These are phyloP conservation scores for Echeneis naucrates DNA, from an alignment of 2,797 vertebrate species.

Conservation along the genomic window DNA sequence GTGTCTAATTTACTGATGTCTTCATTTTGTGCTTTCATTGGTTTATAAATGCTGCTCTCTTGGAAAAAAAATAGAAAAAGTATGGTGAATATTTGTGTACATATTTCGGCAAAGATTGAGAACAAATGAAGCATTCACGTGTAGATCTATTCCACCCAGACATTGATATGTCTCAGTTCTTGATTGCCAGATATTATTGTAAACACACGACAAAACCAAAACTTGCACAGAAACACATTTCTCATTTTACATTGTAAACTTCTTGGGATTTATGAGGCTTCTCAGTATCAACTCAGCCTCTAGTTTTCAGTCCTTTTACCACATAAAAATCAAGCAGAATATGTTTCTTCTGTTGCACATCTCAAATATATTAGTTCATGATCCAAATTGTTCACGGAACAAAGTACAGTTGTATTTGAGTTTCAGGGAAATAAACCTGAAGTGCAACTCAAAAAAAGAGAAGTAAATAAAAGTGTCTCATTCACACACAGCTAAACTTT, in stretches of 20 bases:
- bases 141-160: conserved; percentile 38
- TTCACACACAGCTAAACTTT: not conserved
- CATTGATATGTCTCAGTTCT: conserved; percentile 7
- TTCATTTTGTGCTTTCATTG: conserved; percentile 14
- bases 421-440: conserved; percentile 33
- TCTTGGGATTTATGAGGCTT: conserved; percentile 4
- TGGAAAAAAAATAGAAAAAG: not conserved
- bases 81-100: not conserved
- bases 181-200: conserved; percentile 43
- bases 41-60: conserved; percentile 23
- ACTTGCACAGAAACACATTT: conserved; percentile 44
- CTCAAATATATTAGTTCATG: conserved; percentile 1
- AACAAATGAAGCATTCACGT: conserved; percentile 30
- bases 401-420: conserved; percentile 25
- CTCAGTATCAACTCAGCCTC: conserved; percentile 1
- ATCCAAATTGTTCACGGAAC: conserved; percentile 17
- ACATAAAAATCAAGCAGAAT: conserved; percentile 21
- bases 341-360: conserved; percentile 6
- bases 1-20: conserved; percentile 7
- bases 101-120: not conserved
- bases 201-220: conserved; percentile 55
- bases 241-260: conserved; percentile 24
- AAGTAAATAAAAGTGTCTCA: not conserved
- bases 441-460: conserved; percentile 1
- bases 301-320: not conserved